Evolutionary conservation across 1,140 invertebrate genomes (phyloP), one percentile per base, ranked within the genome.

Genomic region (Panagrolaimus sp.): DNA sequence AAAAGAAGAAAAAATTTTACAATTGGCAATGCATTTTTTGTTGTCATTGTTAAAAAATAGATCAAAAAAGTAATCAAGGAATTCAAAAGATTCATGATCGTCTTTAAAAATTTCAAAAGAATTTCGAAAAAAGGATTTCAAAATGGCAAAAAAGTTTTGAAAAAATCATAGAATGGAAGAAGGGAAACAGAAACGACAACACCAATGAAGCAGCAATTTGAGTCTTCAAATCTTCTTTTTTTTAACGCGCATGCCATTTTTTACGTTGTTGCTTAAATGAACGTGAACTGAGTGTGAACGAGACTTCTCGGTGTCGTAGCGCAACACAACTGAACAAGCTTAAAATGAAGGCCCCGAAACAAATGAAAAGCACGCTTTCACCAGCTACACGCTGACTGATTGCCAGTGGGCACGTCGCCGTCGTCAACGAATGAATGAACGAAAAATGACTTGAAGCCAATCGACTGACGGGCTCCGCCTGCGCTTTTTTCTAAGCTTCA

Each of bases 271-370:
- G 51, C 51, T 20, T 27, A 27, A 25, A 27, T 57, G 51, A 57
- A 57, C 51, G 51, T 57, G 51, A 57, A 57, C 51, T 20, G 51
- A 27, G 51, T 57, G 51, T 57, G 51, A 57, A 57, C 51, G 51
- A 57, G 51, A 20, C n/a, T 38, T 38, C 2, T 38, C 31, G 31
- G 31, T 38, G 31, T 38, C 51, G 51, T 20, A 57, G 51, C 51
- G 51, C 51, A 57, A n/a, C n/a, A n/a, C n/a, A n/a, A n/a, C n/a
- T 25, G 51, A 57, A 57, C 11, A 20, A 57, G 51, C 20, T 25
- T 57, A 57, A 57, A 57, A 38, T 38, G 31, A 38, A 38, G 31
- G 51, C 51, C 51, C 14, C 20, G 27, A 57, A 57, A 25, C 20
- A 57, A 57, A 57, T 20, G 27, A 57, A 57, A 57, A 16, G 51